Conservation (phyloP, 1,140 invertebrate species). For the Brachionus sp. region DNA sequence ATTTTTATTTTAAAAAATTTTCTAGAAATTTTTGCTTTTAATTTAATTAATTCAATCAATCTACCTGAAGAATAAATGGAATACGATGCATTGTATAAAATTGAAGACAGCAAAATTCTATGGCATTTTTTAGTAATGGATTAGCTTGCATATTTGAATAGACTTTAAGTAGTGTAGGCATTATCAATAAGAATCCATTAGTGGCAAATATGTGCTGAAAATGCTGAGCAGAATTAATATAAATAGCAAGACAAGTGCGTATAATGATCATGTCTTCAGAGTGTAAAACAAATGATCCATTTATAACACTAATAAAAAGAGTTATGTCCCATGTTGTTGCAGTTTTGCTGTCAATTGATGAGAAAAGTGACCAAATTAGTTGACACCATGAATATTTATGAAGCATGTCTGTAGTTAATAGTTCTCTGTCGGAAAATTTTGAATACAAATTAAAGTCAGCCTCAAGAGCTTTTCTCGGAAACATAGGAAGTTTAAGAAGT, state of each 20-base stretch:
- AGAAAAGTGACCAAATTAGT: slow-evolving; percentile 92
- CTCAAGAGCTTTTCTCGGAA: slow-evolving; percentile 94
- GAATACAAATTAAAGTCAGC: slow-evolving; percentile 89
- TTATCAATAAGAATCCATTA: slow-evolving; percentile 91
- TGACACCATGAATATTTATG: slow-evolving; percentile 55
- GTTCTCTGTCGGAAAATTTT: slow-evolving; percentile 77
- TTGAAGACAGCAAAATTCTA: slow-evolving; percentile 96
- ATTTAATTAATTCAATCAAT: not conserved
- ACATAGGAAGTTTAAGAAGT: slow-evolving; percentile 93
- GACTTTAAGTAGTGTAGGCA: slow-evolving; percentile 90
- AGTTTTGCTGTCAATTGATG: slow-evolving; percentile 96
- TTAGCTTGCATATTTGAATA: slow-evolving; percentile 98
- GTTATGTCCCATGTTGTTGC: slow-evolving; percentile 95
- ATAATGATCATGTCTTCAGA: slow-evolving; percentile 93
- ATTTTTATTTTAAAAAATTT: no score
- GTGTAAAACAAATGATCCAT: slow-evolving; percentile 91
- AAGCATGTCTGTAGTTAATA: slow-evolving; percentile 45
- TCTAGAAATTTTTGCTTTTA: no score
- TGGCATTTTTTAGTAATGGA: slow-evolving; percentile 79
- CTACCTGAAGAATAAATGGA: slow-evolving; percentile 78
- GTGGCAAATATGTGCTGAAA: slow-evolving; percentile 98
- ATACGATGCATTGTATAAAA: slow-evolving; percentile 97
- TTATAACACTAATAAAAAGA: slow-evolving; percentile 93
- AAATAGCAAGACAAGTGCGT: slow-evolving; percentile 89
- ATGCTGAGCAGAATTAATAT: slow-evolving; percentile 93